Conservation (phyloP, 1,140 invertebrate species). For the Laupala kohalensis region DNA sequence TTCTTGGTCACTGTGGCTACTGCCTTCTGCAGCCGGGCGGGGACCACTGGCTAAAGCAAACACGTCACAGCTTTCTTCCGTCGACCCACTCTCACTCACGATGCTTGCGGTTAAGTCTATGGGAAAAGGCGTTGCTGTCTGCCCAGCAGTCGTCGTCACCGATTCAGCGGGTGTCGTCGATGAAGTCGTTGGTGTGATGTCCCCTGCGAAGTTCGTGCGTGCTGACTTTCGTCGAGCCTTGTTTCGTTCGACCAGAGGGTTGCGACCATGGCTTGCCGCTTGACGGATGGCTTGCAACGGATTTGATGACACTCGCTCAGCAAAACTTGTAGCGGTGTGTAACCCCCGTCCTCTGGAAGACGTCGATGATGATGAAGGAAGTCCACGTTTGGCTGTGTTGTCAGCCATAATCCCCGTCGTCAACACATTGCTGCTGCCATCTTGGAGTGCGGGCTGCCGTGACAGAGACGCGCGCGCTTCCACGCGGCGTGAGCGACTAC, state of each 20-base stretch:
- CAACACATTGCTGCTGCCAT: conserved; percentile 15
- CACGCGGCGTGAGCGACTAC: conserved; percentile 5
- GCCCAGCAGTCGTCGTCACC: background rate
- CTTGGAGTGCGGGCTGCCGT: conserved; percentile 11
- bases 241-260: conserved; percentile 17
- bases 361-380: background rate
- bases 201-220: conserved; percentile 19
- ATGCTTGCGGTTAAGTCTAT: background rate
- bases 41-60: conserved; percentile 10
- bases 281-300: background rate
- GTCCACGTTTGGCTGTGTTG: conserved; percentile 8
- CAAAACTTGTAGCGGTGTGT: no score
- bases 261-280: conserved; percentile 6
- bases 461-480: conserved; percentile 8
- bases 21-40: conserved; percentile 28
- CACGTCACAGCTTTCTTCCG: conserved; percentile 15
- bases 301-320: background rate
- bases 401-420: conserved; percentile 14
- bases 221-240: conserved; percentile 34
- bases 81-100: conserved; percentile 1
- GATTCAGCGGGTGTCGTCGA: background rate
- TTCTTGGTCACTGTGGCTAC: conserved; percentile 34
- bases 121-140: background rate
- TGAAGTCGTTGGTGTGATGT: conserved; percentile 23
- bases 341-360: conserved; percentile 1